Conservation (phyloP, 2,113 vertebrate genomes). For the Opisthocomus hoazin region DNA sequence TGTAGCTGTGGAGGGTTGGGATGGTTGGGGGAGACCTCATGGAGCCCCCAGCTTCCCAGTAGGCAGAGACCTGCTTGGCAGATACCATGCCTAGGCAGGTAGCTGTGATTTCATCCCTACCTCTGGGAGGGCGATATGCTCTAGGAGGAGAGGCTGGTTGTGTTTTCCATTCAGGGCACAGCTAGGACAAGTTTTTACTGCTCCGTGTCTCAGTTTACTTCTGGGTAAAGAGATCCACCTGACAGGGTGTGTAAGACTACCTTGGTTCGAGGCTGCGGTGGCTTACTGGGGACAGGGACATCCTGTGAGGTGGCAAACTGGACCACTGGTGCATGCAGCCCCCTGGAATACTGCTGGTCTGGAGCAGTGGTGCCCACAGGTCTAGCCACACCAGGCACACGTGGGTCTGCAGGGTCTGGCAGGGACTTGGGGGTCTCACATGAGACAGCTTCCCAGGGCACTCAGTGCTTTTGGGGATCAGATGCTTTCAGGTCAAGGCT, state of each 20-base stretch:
- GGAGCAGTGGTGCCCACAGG: background rate
- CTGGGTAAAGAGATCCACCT: background rate
- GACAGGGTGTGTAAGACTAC: background rate
- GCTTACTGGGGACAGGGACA: background rate
- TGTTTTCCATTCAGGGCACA: background rate
- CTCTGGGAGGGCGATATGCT: background rate
- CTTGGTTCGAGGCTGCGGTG: background rate
- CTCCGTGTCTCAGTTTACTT: background rate
- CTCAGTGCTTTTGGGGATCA: background rate
- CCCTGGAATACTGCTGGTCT: background rate
- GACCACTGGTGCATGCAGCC: background rate
- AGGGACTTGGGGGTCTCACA: background rate
- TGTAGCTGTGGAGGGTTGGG: background rate
- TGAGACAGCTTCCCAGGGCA: background rate
- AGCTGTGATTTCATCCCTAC: background rate
- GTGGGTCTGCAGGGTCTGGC: background rate
- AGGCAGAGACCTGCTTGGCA: background rate
- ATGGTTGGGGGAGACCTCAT: background rate
- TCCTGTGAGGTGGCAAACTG: background rate
- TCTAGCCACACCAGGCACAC: background rate
- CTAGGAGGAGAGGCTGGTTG: background rate
- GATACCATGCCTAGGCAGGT: background rate
- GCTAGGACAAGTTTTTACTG: background rate
- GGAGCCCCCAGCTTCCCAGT: background rate
- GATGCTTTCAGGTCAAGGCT: background rate